Percentiles rank a stretch among this genome's conserved stretches.
phyloP scores from a whole-genome alignment of 2,797 vertebrate genomes.

The Antennarius maculatus region DNA sequence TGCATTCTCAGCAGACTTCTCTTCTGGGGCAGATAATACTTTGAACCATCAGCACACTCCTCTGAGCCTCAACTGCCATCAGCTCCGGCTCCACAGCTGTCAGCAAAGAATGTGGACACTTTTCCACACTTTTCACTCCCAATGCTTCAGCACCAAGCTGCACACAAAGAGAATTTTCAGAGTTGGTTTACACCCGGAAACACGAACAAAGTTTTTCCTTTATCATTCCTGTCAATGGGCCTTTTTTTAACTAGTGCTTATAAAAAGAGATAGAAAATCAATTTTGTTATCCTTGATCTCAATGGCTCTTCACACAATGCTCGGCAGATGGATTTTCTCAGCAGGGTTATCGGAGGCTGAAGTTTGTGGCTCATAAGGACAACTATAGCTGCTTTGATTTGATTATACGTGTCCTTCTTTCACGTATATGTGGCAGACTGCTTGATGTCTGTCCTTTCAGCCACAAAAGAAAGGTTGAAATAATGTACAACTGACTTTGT shows the following conservation, averaged over 20 bases:
- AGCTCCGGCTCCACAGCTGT: slow-evolving; percentile 59
- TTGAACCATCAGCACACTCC: slow-evolving; percentile 38
- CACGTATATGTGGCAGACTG: slow-evolving; percentile 22
- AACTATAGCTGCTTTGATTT: slow-evolving; percentile 19
- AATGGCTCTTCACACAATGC: slow-evolving; percentile 33
- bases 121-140: slow-evolving; percentile 71
- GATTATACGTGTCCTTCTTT: slow-evolving; percentile 44
- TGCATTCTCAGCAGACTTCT: slow-evolving; percentile 47
- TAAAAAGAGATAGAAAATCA: slow-evolving; percentile 57
- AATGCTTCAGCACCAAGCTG: slow-evolving; percentile 31
- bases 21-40: slow-evolving; percentile 57
- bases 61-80: slow-evolving; percentile 52
- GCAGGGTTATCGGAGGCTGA: slow-evolving; percentile 7
- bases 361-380: slow-evolving; percentile 10
- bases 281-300: slow-evolving; percentile 59
- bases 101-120: slow-evolving; percentile 60
- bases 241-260: slow-evolving; percentile 33
- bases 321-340: slow-evolving; percentile 37
- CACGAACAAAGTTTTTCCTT: slow-evolving; percentile 49
- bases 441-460: slow-evolving; percentile 35
- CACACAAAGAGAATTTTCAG: slow-evolving; percentile 61
- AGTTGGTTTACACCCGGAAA: slow-evolving; percentile 57
- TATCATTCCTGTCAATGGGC: slow-evolving; percentile 25
- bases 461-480: slow-evolving; percentile 7
- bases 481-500: slow-evolving; percentile 26